Conservation (phyloP, 2,888 invertebrate genomes). For the Choristoneura rosaceana region DNA sequence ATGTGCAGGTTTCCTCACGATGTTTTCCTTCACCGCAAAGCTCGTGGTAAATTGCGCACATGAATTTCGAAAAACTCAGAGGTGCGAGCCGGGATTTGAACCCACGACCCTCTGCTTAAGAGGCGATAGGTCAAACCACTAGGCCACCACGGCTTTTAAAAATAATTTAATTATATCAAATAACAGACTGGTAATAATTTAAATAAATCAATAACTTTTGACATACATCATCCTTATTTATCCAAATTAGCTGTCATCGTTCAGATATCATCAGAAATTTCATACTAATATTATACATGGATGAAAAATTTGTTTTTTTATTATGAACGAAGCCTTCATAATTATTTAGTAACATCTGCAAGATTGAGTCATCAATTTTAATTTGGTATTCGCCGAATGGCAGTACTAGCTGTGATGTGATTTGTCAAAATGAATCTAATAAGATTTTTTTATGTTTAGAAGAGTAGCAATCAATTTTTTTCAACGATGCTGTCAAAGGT, state of each 20-base stretch:
- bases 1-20: too few species aligned
- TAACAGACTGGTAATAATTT: neutral
- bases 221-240: constrained; percentile 64
- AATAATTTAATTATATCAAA: neutral
- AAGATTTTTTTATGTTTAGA: constrained; percentile 16
- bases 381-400: constrained; percentile 58
- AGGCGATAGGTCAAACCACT: too few species aligned
- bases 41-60: too few species aligned
- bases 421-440: constrained; percentile 20
- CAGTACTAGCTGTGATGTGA: constrained; percentile 19
- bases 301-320: constrained; percentile 67
- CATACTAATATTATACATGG: constrained; percentile 54
- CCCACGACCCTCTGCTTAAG: too few species aligned
- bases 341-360: constrained; percentile 53
- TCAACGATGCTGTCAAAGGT: neutral
- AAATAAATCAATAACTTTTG: constrained; percentile 51
- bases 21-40: too few species aligned
- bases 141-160: too few species aligned
- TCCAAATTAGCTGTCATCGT: constrained; percentile 70
- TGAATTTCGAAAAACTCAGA: too few species aligned
- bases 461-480: neutral
- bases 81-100: too few species aligned
- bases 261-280: constrained; percentile 69
- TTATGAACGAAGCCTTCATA: constrained; percentile 56
- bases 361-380: constrained; percentile 75